These are phyloP conservation scores for Cantharis lateralis DNA, from an alignment of 2,888 invertebrate species.

Conservation along the genomic window DNA sequence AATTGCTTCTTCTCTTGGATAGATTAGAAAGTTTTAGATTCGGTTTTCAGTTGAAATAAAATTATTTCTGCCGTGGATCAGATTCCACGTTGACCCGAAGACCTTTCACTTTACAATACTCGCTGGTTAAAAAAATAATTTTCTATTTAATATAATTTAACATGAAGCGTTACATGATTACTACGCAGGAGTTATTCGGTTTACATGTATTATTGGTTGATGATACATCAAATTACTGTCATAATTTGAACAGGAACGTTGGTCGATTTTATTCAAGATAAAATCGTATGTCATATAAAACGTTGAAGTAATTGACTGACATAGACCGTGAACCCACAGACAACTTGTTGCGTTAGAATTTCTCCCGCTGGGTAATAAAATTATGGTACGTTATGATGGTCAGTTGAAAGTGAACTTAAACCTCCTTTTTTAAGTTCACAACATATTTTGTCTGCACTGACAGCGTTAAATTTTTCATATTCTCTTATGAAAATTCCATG, in stretches of 20 bases:
- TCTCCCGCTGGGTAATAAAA: not conserved
- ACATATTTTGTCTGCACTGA: not conserved
- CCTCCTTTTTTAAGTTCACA: not conserved
- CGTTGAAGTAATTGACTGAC: slow-evolving; percentile 7
- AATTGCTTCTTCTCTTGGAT: not conserved
- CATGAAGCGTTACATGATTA: not conserved
- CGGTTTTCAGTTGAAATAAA: no score
- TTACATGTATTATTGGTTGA: not conserved
- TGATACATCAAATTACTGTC: slow-evolving; percentile 1
- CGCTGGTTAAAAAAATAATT: not conserved
- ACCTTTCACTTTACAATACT: no score
- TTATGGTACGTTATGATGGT: not conserved
- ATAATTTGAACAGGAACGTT: not conserved
- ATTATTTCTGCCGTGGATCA: no score
- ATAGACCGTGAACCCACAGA: slow-evolving; percentile 20
- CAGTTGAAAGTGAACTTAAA: not conserved
- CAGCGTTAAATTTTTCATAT: not conserved
- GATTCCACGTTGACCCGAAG: no score
- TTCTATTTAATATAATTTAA: not conserved
- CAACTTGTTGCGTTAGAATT: not conserved
- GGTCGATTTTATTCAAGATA: not conserved
- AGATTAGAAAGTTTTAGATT: not conserved
- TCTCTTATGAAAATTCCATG: not conserved
- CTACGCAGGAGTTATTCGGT: not conserved
- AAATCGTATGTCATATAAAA: not conserved